Evolutionary conservation across 2,113 vertebrate species (phyloP).

Genomic region (Spilogale gracilis): DNA sequence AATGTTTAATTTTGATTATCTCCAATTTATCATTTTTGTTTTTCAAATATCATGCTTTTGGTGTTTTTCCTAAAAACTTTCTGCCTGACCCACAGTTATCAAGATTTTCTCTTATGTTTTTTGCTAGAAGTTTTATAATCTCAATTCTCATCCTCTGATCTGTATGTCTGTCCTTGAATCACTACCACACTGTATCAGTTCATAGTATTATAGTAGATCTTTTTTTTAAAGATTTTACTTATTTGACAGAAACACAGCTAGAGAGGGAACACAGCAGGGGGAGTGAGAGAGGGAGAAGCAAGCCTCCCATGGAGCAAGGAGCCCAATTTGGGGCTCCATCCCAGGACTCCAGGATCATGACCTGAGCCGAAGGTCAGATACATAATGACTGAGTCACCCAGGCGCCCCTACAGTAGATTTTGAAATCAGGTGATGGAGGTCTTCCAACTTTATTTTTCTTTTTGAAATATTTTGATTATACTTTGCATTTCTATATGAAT

Average conservation of each 20-base stretch:
- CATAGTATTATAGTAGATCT: slow-evolving; percentile 15
- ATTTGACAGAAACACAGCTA: no score
- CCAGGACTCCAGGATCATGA: no score
- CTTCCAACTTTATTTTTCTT: neutral
- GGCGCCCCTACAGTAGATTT: neutral
- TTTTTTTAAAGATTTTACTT: neutral
- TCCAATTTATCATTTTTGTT: neutral
- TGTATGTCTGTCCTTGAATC: neutral
- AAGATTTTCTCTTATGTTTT: neutral
- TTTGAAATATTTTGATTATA: neutral
- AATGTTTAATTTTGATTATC: neutral
- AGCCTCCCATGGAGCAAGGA: no score
- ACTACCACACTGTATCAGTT: neutral
- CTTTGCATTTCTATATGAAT: neutral
- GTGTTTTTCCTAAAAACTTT: neutral
- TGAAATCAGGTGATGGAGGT: neutral
- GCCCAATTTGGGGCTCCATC: no score
- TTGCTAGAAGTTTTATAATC: neutral
- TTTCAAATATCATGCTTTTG: neutral
- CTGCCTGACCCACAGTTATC: neutral
- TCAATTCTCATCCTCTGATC: neutral
- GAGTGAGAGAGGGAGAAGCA: no score
- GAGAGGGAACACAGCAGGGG: no score
- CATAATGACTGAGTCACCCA: no score
- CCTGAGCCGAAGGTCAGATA: no score